These are phyloP conservation scores for Cynaeus angustus DNA, from an alignment of 2,888 invertebrate species.

Conservation along the genomic window DNA sequence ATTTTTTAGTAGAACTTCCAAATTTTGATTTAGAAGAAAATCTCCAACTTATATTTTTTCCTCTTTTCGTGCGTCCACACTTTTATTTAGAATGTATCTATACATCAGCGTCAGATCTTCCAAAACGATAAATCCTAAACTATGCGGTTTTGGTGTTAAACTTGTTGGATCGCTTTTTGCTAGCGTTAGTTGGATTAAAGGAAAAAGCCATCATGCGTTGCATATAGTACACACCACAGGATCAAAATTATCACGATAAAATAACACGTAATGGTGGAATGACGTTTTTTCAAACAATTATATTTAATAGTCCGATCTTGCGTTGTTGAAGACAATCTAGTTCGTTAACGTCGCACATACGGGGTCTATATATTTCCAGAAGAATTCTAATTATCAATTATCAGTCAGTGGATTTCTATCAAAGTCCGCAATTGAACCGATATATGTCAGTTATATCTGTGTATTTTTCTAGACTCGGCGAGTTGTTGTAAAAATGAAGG, in stretches of 20 bases:
- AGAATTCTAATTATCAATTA: slow-evolving; percentile 64
- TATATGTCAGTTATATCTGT: slow-evolving; percentile 59
- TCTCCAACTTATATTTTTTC: no score
- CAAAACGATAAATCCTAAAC: no score
- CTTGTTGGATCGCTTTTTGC: not conserved
- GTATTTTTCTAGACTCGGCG: slow-evolving; percentile 61
- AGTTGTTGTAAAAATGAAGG: slow-evolving; percentile 56
- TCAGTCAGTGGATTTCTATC: slow-evolving; percentile 61
- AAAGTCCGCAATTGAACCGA: slow-evolving; percentile 61
- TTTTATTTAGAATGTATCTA: no score
- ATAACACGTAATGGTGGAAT: slow-evolving; percentile 45
- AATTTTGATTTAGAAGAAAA: no score
- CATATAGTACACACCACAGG: slow-evolving; percentile 46
- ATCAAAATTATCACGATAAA: slow-evolving; percentile 56
- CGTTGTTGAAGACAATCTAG: slow-evolving; percentile 52
- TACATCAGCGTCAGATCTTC: no score
- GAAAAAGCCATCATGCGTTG: not conserved
- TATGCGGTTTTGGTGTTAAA: no score
- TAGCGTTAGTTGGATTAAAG: not conserved
- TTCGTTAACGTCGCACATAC: slow-evolving; percentile 56
- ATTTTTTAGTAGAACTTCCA: no score
- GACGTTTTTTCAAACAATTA: slow-evolving; percentile 60
- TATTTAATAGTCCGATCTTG: slow-evolving; percentile 55
- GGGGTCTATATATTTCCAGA: slow-evolving; percentile 57
- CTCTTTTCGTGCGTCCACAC: no score